A percentile compares a stretch with the other conserved stretches of the same genome.
These are phyloP conservation scores for Hydrophis major DNA, from an alignment of 2,797 vertebrate genomes.

Conservation along the genomic window DNA sequence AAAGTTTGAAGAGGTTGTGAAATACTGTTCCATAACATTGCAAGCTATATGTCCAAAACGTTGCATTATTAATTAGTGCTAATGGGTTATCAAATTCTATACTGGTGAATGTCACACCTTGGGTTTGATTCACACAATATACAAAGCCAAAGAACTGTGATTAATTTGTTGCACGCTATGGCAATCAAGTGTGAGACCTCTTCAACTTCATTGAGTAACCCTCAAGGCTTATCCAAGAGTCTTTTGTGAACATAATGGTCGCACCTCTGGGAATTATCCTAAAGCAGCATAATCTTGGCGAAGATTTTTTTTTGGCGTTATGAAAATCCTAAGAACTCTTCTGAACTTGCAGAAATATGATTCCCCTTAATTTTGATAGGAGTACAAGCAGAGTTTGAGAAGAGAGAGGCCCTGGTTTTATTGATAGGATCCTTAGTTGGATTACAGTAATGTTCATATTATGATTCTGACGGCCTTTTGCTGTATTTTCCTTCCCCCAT, in stretches of 20 bases:
- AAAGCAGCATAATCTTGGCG: background rate
- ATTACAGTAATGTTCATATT: background rate
- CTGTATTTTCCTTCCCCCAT: constrained; percentile 6
- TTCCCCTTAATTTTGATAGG: background rate
- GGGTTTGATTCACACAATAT: background rate
- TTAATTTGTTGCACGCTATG: background rate
- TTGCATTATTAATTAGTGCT: background rate
- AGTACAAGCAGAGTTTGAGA: background rate
- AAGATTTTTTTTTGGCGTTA: background rate
- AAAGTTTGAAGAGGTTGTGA: background rate
- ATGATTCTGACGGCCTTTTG: background rate
- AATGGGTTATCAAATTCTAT: background rate
- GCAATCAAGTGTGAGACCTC: background rate
- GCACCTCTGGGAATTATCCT: background rate
- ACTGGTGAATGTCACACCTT: background rate
- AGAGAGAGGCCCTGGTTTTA: background rate
- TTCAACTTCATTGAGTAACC: background rate
- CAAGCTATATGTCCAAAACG: background rate
- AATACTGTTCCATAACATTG: background rate
- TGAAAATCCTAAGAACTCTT: background rate
- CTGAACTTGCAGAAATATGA: background rate
- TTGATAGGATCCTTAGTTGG: background rate
- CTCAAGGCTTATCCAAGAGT: background rate
- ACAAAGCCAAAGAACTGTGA: background rate
- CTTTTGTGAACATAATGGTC: background rate